phyloP scores from a whole-genome alignment of 2,888 invertebrate species.

The Thereva unica region DNA sequence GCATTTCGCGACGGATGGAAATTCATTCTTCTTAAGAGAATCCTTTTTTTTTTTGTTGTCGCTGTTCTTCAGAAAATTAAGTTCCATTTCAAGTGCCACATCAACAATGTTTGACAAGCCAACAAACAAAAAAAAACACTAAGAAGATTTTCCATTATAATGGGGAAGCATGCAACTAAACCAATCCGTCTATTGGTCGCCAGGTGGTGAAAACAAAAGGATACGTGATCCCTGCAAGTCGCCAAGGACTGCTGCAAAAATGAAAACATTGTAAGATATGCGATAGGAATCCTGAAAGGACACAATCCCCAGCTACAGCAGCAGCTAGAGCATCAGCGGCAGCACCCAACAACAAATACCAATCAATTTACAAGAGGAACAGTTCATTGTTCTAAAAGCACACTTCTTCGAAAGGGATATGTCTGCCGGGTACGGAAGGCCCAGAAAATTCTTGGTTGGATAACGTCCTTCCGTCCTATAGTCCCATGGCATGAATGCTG shows the following conservation, averaged over 20 bases:
- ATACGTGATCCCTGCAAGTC: constrained; percentile 22
- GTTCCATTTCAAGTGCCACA: constrained; percentile 11
- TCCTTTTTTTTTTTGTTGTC: constrained; percentile 2
- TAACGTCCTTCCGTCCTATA: too few relatives aligned
- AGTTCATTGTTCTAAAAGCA: constrained; percentile 31
- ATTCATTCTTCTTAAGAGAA: too few relatives aligned
- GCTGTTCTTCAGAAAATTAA: constrained; percentile 25
- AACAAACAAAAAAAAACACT: constrained; percentile 15
- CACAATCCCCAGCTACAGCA: not conserved
- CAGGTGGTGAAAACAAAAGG: constrained; percentile 18
- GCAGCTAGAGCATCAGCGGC: not conserved
- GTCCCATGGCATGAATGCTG: too few relatives aligned
- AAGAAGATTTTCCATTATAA: not conserved
- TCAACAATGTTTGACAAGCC: constrained; percentile 23
- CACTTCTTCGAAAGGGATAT: constrained; percentile 19
- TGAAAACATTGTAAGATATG: constrained; percentile 15
- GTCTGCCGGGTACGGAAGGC: not conserved
- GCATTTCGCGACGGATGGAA: too few relatives aligned
- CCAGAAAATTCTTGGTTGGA: too few relatives aligned
- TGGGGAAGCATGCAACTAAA: constrained; percentile 8
- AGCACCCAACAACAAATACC: constrained; percentile 30
- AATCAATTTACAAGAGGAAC: constrained; percentile 35
- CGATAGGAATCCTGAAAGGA: constrained; percentile 13
- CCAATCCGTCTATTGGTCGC: constrained; percentile 1
- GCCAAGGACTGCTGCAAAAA: not conserved